Evolutionary conservation across 2,797 vertebrate species (phyloP).

Genomic region (Sebastes itinus): DNA sequence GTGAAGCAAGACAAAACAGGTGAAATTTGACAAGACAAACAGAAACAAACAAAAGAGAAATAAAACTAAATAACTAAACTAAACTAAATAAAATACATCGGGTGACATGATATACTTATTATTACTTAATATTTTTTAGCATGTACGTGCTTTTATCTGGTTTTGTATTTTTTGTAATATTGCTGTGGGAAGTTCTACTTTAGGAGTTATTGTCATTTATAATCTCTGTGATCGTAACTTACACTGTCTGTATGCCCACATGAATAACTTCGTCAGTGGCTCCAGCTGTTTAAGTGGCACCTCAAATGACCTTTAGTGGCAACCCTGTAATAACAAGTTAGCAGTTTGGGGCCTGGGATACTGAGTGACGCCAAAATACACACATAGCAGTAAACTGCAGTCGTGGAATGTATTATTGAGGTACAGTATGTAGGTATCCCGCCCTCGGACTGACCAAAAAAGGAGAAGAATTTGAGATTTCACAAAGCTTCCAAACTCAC

Average conservation of each 20-base stretch:
- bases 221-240: not conserved
- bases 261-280: constrained; percentile 25
- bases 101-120: no score
- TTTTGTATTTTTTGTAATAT: not conserved
- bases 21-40: no score
- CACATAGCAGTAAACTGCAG: constrained; percentile 60
- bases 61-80: no score
- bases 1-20: no score
- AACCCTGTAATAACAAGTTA: constrained; percentile 50
- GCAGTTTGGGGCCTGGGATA: constrained; percentile 37
- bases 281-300: constrained; percentile 49
- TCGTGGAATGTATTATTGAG: constrained; percentile 66
- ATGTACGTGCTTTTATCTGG: not conserved
- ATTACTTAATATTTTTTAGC: no score
- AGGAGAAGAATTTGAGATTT: constrained; percentile 57
- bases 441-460: constrained; percentile 56
- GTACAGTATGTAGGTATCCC: constrained; percentile 56
- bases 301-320: constrained; percentile 59
- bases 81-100: no score
- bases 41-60: no score
- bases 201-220: not conserved
- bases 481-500: constrained; percentile 10
- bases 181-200: not conserved
- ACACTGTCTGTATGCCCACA: not conserved
- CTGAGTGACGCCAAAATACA: constrained; percentile 56